Conservation (phyloP, 1,140 invertebrate species). For the Magallana gigas region DNA sequence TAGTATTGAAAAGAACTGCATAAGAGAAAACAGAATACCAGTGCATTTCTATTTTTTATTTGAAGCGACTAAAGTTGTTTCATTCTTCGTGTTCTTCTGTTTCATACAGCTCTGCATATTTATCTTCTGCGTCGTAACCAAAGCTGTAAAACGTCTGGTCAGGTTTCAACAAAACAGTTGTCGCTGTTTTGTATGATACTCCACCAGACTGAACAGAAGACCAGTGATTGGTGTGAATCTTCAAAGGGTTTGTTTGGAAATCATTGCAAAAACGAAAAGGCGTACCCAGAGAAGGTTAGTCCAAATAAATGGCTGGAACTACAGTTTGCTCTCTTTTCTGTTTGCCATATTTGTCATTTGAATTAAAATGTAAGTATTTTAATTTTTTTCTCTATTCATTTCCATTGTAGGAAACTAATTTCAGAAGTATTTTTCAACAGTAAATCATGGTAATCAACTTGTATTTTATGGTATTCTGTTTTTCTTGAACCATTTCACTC, state of each 20-base stretch:
- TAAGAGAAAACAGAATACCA: slow-evolving; percentile 47
- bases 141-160: slow-evolving; percentile 82
- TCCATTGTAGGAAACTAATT: no score
- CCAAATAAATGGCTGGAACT: slow-evolving; percentile 40
- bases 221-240: slow-evolving; percentile 37
- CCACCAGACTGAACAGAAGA: slow-evolving; percentile 76
- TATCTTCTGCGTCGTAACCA: slow-evolving; percentile 81
- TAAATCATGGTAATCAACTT: background rate
- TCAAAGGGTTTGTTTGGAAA: slow-evolving; percentile 32
- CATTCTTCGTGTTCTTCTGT: slow-evolving; percentile 79
- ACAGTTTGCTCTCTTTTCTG: slow-evolving; percentile 6
- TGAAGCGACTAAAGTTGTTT: slow-evolving; percentile 84
- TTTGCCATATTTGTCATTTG: background rate
- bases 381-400: no score
- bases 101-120: slow-evolving; percentile 81
- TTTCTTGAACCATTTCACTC: background rate
- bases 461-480: background rate
- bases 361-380: no score
- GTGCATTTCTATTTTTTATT: slow-evolving; percentile 82
- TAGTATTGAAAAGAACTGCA: background rate
- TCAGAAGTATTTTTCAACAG: no score
- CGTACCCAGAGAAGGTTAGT: slow-evolving; percentile 22
- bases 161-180: slow-evolving; percentile 81
- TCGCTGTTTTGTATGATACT: slow-evolving; percentile 83
- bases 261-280: slow-evolving; percentile 40